Conservation (phyloP, 2,113 vertebrate genomes). For the Psittacus erithacus region DNA sequence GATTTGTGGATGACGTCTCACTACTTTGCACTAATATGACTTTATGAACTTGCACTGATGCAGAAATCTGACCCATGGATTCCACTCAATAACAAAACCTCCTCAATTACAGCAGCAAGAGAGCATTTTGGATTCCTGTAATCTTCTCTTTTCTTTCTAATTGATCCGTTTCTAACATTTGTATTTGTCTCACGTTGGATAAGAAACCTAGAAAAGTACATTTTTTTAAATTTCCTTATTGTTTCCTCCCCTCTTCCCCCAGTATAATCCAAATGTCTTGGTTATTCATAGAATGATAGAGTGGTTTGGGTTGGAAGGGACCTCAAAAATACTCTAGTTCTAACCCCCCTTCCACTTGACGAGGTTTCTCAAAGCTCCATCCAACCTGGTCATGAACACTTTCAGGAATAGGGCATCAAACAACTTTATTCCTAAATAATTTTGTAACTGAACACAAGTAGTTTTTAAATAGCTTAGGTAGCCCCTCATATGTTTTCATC, state of each 20-base stretch:
- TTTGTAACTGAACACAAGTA: background rate
- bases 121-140: background rate
- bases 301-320: background rate
- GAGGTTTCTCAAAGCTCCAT: background rate
- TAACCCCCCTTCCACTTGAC: background rate
- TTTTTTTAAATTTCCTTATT: background rate
- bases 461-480: background rate
- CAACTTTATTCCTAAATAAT: background rate
- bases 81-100: background rate
- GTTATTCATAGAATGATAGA: background rate
- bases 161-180: background rate
- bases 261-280: background rate
- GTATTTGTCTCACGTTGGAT: background rate
- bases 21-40: slow-evolving; percentile 9
- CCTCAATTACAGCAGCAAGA: background rate
- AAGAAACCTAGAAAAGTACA: background rate
- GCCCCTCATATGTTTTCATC: background rate
- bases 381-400: background rate
- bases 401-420: background rate
- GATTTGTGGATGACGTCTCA: background rate
- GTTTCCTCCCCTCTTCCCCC: too few species aligned
- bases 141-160: background rate
- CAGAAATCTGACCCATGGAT: background rate
- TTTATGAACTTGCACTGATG: background rate
- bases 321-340: background rate